A percentile compares a stretch with the other conserved stretches of the same genome.
Evolutionary conservation across 2,113 vertebrate genomes (phyloP).

Genomic region (Ovibos moschatus): DNA sequence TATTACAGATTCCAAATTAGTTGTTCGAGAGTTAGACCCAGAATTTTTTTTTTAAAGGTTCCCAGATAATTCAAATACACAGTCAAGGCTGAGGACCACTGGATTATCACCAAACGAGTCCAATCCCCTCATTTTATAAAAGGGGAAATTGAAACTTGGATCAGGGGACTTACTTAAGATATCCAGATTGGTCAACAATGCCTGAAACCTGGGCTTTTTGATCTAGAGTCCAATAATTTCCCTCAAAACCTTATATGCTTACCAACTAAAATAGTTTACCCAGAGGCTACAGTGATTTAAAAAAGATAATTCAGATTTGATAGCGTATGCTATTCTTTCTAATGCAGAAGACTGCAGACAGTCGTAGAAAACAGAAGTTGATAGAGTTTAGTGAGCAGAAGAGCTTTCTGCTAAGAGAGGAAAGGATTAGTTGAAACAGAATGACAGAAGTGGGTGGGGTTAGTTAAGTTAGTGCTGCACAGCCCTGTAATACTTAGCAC

Average conservation of each 20-base stretch:
- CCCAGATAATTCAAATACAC: background rate
- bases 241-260: background rate
- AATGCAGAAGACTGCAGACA: background rate
- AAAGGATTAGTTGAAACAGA: background rate
- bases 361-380: background rate
- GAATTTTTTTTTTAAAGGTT: background rate
- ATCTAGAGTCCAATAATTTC: background rate
- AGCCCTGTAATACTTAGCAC: background rate
- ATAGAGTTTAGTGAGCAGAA: background rate
- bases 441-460: background rate
- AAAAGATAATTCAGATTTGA: background rate
- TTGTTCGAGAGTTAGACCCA: background rate
- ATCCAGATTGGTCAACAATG: background rate
- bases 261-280: background rate
- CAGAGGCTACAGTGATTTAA: background rate
- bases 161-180: background rate
- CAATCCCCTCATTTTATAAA: background rate
- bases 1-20: background rate
- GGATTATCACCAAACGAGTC: background rate
- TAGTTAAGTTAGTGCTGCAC: background rate
- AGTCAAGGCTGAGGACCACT: background rate
- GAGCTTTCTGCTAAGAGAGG: background rate
- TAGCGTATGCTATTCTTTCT: background rate
- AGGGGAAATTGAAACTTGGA: background rate
- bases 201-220: background rate